Base-by-base conservation (phyloP, 2,797 vertebrate genomes). In the Choloepus didactylus region DNA sequence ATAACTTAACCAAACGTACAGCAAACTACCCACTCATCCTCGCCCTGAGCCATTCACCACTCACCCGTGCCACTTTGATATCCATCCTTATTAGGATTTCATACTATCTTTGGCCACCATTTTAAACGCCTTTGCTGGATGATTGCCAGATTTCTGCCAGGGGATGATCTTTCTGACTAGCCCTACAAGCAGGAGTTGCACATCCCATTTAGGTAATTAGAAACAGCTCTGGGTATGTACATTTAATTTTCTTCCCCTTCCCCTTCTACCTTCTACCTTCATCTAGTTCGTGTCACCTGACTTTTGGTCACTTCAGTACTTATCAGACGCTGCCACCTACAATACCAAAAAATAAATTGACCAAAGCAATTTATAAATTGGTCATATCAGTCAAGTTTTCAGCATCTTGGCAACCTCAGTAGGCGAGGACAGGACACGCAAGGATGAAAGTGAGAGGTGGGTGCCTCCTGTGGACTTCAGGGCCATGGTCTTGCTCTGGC, bases 181-280 rank as follows among this genome's bases (percentile, higher is more conserved):
- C 75, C 35, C 0, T 2, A 6, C 3, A 2, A 27, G 54, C 56
- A 23, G 15, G 25, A 14, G 11, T 19, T 5, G 2, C 6, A 15
- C 21, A 16, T 5, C 0, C 59, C 25, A 0, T 0, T 10, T 10
- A 4, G 11, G 23, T 1, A 0, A 9, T 10, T 4, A 44, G 51
- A 75, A 19, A 27, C 7, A 3, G 12, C 10, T 56, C 16, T 21
- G 16, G 5, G 9, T 19, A 0, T 8, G 6, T 25, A 1, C 75
- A 66, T 9, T 4, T 5, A 1, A 0, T 11, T 5, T 54, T 69
- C 10, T 72, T 38, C 29, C 19, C 23, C 27, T 31, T 54, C 38
- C 31, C 70, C 7, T 6, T 11, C 35, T 18, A 49, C 29, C 9
- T 10, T 3, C 29, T 18, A 9, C 66, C 7, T 35, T 12, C 18